Percentiles rank a stretch among this genome's conserved stretches.
Evolutionary conservation across 2,797 vertebrate species (phyloP).

Genomic region (Protonibea diacanthus): DNA sequence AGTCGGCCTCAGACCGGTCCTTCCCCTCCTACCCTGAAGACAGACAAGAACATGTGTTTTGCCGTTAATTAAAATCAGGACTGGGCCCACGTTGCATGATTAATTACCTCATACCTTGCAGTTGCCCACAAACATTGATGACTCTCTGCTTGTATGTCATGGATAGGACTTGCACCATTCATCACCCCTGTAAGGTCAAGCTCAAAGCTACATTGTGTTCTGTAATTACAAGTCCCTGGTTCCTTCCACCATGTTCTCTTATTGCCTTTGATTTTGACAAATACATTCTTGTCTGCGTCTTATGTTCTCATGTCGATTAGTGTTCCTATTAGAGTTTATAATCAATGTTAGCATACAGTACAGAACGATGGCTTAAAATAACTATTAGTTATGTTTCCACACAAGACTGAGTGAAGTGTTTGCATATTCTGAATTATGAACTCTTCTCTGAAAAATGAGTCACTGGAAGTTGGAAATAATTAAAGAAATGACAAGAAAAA

Average conservation of each 20-base stretch:
- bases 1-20: slow-evolving; percentile 25
- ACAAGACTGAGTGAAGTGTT: not conserved
- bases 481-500: slow-evolving; percentile 13
- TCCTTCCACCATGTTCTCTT: slow-evolving; percentile 43
- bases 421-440: not conserved
- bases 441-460: not conserved
- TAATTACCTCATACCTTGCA: slow-evolving; percentile 80
- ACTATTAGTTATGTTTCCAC: not conserved
- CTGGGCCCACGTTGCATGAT: slow-evolving; percentile 78
- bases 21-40: slow-evolving; percentile 50
- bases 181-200: slow-evolving; percentile 83
- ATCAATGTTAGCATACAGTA: slow-evolving; percentile 55
- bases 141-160: slow-evolving; percentile 76
- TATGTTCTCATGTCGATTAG: slow-evolving; percentile 46
- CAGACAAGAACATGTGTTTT: slow-evolving; percentile 66
- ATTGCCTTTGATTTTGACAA: slow-evolving; percentile 70
- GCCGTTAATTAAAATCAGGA: slow-evolving; percentile 81
- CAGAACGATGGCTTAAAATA: not conserved
- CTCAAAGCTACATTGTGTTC: slow-evolving; percentile 68
- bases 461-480: not conserved
- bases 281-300: slow-evolving; percentile 39
- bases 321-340: slow-evolving; percentile 41
- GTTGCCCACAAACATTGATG: slow-evolving; percentile 80
- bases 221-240: slow-evolving; percentile 74
- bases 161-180: slow-evolving; percentile 76